These are phyloP conservation scores for Euthynnus affinis DNA, from an alignment of 2,797 vertebrate genomes.

Conservation along the genomic window DNA sequence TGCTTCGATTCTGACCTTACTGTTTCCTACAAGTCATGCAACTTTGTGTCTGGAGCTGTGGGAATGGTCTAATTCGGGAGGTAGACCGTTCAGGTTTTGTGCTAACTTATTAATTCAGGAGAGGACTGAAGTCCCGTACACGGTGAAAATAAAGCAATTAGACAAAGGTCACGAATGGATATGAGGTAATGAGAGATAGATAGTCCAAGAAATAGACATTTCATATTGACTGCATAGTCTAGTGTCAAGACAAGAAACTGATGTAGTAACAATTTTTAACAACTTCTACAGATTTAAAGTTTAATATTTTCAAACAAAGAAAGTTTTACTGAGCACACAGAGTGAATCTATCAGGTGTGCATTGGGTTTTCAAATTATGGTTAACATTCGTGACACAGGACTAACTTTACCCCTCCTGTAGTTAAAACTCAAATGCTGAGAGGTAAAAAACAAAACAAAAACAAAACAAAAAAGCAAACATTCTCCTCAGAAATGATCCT, in stretches of 20 bases:
- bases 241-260: neutral
- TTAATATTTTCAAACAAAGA: no score
- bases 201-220: neutral
- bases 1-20: neutral
- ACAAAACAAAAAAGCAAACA: neutral
- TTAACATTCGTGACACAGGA: conserved; percentile 21
- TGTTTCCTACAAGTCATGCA: neutral
- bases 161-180: conserved; percentile 26
- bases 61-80: neutral
- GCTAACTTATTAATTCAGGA: no score
- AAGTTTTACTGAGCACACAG: no score
- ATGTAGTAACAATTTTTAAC: neutral
- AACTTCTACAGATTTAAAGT: neutral
- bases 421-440: conserved; percentile 5
- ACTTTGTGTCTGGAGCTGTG: neutral
- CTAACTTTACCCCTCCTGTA: conserved; percentile 1
- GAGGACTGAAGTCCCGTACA: neutral
- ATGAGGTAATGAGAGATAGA: conserved; percentile 14
- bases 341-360: no score
- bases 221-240: neutral
- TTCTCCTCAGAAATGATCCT: conserved; percentile 20
- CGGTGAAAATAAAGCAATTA: conserved; percentile 26
- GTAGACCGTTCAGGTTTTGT: no score
- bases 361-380: conserved; percentile 8
- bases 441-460: conserved; percentile 9